phyloP scores from a whole-genome alignment of 2,113 vertebrate genomes.

The Pangasianodon gigas region DNA sequence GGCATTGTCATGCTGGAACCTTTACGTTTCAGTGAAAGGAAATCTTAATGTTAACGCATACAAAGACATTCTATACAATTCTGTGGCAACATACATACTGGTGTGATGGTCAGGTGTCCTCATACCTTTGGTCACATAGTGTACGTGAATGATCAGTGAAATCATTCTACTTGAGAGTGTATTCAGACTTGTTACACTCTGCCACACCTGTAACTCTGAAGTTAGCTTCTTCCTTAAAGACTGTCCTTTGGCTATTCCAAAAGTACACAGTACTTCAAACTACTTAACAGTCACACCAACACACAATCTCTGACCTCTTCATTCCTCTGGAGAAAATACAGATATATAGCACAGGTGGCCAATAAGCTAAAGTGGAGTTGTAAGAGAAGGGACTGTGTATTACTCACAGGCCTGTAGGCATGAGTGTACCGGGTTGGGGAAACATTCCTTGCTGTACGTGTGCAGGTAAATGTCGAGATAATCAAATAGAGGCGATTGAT shows the following conservation, averaged over 20 bases:
- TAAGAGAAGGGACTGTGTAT: conserved; percentile 37
- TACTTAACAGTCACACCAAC: neutral
- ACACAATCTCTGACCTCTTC: neutral
- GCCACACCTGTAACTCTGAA: neutral
- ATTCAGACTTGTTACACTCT: neutral
- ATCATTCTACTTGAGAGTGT: neutral
- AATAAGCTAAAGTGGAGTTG: conserved; percentile 38
- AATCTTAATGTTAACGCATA: neutral
- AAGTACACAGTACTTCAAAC: neutral
- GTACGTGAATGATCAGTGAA: neutral
- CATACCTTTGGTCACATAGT: neutral
- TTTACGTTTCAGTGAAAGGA: neutral
- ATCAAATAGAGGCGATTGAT: conserved; percentile 52
- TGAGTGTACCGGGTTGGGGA: conserved; percentile 28
- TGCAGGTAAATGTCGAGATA: conserved; percentile 51
- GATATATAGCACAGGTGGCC: conserved; percentile 34
- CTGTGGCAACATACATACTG: neutral
- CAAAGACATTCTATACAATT: neutral
- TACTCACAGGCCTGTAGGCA: conserved; percentile 41
- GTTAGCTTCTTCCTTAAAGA: neutral
- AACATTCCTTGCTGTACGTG: conserved; percentile 33
- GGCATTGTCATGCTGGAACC: neutral
- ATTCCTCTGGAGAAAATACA: conserved; percentile 37
- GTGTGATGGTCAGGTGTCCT: neutral
- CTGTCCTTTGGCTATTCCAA: neutral